phyloP scores from a whole-genome alignment of 2,888 invertebrate species.

The Eupelmus urozonus region DNA sequence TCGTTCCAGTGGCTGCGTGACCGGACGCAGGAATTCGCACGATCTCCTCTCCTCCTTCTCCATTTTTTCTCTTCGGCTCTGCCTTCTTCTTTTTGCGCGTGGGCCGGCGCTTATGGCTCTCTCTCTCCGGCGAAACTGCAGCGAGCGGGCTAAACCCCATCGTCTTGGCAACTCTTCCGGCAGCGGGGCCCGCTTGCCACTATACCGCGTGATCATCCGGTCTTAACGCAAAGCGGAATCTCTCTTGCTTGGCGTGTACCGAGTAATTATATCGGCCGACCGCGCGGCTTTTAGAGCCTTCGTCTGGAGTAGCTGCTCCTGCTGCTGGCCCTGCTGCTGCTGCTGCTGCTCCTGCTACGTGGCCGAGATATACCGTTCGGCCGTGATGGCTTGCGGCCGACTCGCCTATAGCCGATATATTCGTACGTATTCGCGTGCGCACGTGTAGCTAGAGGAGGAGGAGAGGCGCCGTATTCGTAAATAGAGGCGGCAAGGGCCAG shows the following conservation, averaged over 20 bases:
- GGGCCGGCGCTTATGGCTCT: not conserved
- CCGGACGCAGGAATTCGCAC: constrained; percentile 65
- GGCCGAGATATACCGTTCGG: constrained; percentile 52
- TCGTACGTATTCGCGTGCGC: not conserved
- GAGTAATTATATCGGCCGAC: constrained; percentile 64
- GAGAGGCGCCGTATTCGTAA: constrained; percentile 44
- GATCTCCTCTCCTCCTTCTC: constrained; percentile 15
- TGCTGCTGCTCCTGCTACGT: not conserved
- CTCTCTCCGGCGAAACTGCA: too few species aligned
- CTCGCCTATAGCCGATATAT: not conserved
- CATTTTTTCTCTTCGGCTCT: not conserved
- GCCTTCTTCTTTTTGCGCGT: not conserved
- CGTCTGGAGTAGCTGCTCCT: not conserved
- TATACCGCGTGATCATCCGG: constrained; percentile 56
- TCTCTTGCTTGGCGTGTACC: constrained; percentile 62
- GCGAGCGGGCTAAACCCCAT: not conserved
- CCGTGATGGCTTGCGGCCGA: constrained; percentile 57
- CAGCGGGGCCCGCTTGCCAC: not conserved
- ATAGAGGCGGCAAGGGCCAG: constrained; percentile 29
- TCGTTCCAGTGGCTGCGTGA: constrained; percentile 65
- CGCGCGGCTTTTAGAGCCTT: constrained; percentile 33
- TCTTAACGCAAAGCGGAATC: constrained; percentile 64
- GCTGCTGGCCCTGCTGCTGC: constrained; percentile 1
- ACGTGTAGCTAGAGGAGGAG: not conserved
- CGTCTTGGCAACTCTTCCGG: constrained; percentile 48